A percentile compares a stretch with the other conserved stretches of the same genome.
Conservation (phyloP, 2,797 vertebrate genomes). For the Chiropotes sagulatus region DNA sequence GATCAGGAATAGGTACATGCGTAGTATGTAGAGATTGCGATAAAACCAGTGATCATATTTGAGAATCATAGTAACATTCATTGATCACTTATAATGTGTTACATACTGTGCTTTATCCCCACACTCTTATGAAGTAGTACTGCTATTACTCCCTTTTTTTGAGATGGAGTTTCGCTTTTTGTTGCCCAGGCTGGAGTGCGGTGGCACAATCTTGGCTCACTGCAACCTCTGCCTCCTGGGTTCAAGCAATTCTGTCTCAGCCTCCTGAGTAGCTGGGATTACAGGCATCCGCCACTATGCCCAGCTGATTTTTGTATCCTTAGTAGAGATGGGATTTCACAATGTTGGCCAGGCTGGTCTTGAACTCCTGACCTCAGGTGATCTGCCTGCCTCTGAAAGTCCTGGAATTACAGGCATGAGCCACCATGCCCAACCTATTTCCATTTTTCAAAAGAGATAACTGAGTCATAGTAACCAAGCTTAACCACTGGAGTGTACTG, state of each 20-base stretch:
- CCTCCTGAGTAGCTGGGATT: too few species aligned
- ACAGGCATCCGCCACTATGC: fast-evolving
- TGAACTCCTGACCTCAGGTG: too few species aligned
- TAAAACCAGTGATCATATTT: neutral
- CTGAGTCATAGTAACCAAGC: neutral
- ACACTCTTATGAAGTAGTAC: neutral
- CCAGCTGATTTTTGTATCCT: too few species aligned
- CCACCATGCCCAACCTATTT: neutral
- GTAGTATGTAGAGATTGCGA: neutral
- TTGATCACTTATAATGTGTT: neutral
- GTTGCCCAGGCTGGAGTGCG: too few species aligned
- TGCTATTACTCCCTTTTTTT: neutral
- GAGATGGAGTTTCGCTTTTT: too few species aligned
- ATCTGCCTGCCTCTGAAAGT: fast-evolving
- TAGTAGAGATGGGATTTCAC: too few species aligned
- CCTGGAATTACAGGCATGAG: too few species aligned
- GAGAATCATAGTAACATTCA: neutral
- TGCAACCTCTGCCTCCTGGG: too few species aligned
- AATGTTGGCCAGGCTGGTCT: too few species aligned
- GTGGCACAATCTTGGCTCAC: fast-evolving
- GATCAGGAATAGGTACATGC: neutral
- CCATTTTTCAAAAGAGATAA: slow-evolving; percentile 33
- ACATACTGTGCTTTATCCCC: neutral
- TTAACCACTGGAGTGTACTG: neutral
- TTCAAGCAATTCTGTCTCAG: too few species aligned